A percentile compares a stretch with the other conserved stretches of the same genome.
phyloP scores from a whole-genome alignment of 1,140 invertebrate species.

The Gryllus bimaculatus region DNA sequence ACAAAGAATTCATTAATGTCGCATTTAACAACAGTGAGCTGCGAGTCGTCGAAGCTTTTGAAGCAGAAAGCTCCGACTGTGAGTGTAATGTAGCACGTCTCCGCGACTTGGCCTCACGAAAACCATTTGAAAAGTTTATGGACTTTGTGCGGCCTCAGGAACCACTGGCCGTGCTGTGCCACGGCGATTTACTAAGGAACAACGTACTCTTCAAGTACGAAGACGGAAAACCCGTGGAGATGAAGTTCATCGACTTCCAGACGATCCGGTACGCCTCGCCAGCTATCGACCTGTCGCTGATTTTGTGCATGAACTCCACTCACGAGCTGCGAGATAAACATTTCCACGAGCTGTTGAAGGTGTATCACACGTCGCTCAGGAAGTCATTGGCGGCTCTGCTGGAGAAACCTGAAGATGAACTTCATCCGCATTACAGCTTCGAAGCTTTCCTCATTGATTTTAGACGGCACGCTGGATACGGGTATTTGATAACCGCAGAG shows the following conservation, averaged over 20 bases:
- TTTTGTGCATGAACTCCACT: constrained; percentile 19
- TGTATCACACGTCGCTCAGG: constrained; percentile 32
- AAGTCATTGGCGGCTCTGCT: constrained; percentile 29
- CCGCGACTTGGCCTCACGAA: background rate
- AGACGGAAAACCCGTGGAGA: constrained; percentile 18
- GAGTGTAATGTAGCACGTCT: background rate
- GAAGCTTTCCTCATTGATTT: constrained; percentile 7
- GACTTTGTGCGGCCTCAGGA: background rate
- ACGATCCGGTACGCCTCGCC: constrained; percentile 15
- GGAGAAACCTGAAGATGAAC: background rate
- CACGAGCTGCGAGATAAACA: constrained; percentile 19
- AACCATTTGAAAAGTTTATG: background rate
- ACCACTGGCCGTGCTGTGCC: constrained; percentile 35
- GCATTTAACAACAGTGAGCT: background rate
- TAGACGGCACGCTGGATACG: background rate
- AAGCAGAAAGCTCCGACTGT: background rate
- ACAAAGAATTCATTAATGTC: background rate
- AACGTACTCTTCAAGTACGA: constrained; percentile 42
- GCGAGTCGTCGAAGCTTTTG: background rate
- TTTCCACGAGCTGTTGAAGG: constrained; percentile 28
- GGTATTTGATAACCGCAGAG: background rate
- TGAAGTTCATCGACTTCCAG: constrained; percentile 23
- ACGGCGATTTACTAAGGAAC: constrained; percentile 46
- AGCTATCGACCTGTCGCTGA: constrained; percentile 19
- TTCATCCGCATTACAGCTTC: background rate